Percentiles rank a stretch among this genome's conserved stretches.
phyloP scores from a whole-genome alignment of 2,113 vertebrate species.

The Psilopogon haemacephalus region DNA sequence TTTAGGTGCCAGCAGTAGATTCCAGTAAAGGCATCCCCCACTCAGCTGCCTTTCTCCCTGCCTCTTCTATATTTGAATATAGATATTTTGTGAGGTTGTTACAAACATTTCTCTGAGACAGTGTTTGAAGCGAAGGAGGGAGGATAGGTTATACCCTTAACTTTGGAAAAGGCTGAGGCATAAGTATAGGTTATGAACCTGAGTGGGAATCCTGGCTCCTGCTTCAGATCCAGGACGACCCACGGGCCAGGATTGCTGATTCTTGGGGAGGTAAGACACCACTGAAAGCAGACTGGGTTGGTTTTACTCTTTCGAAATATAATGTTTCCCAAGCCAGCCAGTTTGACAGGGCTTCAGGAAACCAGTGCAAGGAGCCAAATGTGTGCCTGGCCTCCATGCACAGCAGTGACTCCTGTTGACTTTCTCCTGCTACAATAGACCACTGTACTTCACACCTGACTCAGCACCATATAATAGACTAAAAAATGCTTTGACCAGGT shows the following conservation, averaged over 20 bases:
- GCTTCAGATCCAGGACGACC: fast-evolving
- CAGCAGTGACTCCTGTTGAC: background rate
- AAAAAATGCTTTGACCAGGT: background rate
- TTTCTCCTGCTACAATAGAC: background rate
- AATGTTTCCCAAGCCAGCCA: background rate
- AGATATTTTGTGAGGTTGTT: background rate
- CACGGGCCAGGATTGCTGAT: background rate
- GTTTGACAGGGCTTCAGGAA: background rate
- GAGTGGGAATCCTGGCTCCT: background rate
- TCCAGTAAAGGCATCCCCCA: background rate
- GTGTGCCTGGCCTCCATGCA: fast-evolving
- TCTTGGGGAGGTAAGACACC: background rate
- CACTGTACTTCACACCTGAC: background rate
- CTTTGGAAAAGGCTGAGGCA: background rate
- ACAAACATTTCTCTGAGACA: background rate
- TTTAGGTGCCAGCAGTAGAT: background rate
- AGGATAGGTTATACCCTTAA: background rate
- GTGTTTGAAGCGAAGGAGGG: background rate
- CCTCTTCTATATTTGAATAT: background rate
- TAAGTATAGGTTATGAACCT: background rate
- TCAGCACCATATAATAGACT: background rate
- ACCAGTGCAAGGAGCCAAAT: background rate
- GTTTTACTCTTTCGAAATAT: background rate
- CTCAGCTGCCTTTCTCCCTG: background rate
- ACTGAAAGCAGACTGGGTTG: background rate